Evolutionary conservation across 2,797 vertebrate genomes (phyloP), one percentile per base, ranked within the genome.

Genomic region (Clamator glandarius): DNA sequence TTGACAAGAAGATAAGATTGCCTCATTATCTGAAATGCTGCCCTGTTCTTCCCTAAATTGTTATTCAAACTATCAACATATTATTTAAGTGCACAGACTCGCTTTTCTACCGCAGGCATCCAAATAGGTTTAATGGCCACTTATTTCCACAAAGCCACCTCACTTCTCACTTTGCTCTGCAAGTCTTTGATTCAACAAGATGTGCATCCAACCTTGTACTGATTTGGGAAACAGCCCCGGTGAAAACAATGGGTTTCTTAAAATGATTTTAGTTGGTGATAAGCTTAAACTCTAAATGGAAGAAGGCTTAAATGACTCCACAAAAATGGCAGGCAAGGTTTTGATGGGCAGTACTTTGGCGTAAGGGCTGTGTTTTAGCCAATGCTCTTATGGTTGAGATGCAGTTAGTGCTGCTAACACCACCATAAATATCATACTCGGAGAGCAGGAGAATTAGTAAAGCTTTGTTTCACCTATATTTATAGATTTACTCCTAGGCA

Each of bases 11-110:
- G 88, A 35, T 87, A 84, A 88, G 70, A 74, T 79, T 96, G 55
- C 31, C 36, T 82, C 44, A 63, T 93, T 93, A 90, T 89, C 70
- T 88, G 50, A 86, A 95, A 79, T 82, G 91, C 67, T 92, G 84
- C 31, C 68, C 74, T 82, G 25, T 67, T 52, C 33, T 57, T 84
- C 63, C 44, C 70, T 48, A 84, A 76, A 87, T 63, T 70, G 29
- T 82, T 66, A 52, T 55, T 88, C 61, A 77, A 92, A 82, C 68
- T 81, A 88, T 70, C 74, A 90, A 70, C 39, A 57, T 0, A 5
- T 16, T 75, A 11, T 86, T 91, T 84, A 88, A 62, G 76, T 79
- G 28, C 74, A 59, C 39, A 50, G 59, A 25, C 20, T 85, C 85
- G 28, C 42, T 72, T 75, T 8, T 2, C n/a, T 58, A 19, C 52